Conservation (phyloP, 1,140 invertebrate genomes). For the Homarus americanus region DNA sequence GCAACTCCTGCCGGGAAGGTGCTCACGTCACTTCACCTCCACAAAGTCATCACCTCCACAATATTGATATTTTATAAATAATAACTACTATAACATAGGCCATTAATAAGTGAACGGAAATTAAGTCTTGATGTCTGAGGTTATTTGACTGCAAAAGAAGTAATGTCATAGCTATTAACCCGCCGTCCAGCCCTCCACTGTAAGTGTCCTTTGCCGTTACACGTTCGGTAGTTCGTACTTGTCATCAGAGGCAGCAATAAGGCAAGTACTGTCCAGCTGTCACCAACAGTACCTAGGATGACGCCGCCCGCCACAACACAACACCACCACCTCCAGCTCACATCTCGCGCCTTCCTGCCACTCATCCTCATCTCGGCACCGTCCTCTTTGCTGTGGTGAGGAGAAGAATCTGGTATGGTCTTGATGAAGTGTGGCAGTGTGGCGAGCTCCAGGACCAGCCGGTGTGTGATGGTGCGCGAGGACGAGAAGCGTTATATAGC, state of each 20-base stretch:
- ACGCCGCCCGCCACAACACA: neutral
- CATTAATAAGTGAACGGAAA: no score
- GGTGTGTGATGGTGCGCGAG: neutral
- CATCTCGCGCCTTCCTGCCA: neutral
- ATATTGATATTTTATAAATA: no score
- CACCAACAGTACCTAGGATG: neutral
- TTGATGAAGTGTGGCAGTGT: neutral
- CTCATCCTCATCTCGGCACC: neutral
- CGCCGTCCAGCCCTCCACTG: no score
- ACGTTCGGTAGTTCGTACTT: neutral
- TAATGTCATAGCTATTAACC: no score
- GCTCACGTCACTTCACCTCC: no score
- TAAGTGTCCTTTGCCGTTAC: neutral
- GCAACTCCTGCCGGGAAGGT: neutral
- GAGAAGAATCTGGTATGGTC: neutral
- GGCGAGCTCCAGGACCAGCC: no score
- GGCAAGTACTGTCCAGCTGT: conserved; percentile 1
- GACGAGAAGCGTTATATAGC: neutral
- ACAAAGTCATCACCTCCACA: no score
- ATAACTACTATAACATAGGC: no score
- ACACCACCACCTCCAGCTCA: neutral
- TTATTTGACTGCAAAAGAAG: neutral
- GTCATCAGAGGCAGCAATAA: neutral
- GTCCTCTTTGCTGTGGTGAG: neutral
- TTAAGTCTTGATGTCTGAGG: neutral